phyloP scores from a whole-genome alignment of 2,113 vertebrate species.

The Hippocampus abdominalis region DNA sequence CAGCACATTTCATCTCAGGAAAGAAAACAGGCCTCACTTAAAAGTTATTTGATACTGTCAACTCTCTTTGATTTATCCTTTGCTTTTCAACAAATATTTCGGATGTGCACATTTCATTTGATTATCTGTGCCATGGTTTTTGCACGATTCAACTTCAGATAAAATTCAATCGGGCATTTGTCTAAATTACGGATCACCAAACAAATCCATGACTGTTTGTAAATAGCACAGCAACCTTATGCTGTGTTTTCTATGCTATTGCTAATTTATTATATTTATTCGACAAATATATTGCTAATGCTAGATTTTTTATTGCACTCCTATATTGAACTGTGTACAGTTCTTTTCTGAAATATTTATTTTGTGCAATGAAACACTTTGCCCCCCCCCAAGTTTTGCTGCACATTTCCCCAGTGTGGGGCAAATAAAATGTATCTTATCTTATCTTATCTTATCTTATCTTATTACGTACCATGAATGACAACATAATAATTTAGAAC shows the following conservation, averaged over 20 bases:
- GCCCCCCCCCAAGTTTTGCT: too few species aligned
- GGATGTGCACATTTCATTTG: background rate
- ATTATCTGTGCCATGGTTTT: background rate
- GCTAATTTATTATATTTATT: too few species aligned
- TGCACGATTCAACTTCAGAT: background rate
- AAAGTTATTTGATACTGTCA: slow-evolving; percentile 11
- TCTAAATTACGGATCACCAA: background rate
- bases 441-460: too few species aligned
- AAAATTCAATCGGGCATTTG: background rate
- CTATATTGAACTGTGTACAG: too few species aligned
- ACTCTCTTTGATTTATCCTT: slow-evolving; percentile 17
- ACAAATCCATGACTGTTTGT: background rate
- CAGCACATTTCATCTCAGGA: slow-evolving; percentile 12
- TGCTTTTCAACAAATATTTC: slow-evolving; percentile 19
- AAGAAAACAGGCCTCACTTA: slow-evolving; percentile 25
- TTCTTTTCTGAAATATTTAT: too few species aligned
- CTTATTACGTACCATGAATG: background rate
- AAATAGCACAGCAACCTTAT: too few species aligned
- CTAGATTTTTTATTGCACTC: too few species aligned
- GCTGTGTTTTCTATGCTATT: too few species aligned
- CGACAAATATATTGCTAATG: too few species aligned
- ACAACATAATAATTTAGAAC: background rate
- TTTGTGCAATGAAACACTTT: too few species aligned
- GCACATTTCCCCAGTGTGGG: too few species aligned
- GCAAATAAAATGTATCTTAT: too few species aligned